These are phyloP conservation scores for Linhomoeus sp. DNA, from an alignment of 2,888 invertebrate genomes.

Conservation along the genomic window DNA sequence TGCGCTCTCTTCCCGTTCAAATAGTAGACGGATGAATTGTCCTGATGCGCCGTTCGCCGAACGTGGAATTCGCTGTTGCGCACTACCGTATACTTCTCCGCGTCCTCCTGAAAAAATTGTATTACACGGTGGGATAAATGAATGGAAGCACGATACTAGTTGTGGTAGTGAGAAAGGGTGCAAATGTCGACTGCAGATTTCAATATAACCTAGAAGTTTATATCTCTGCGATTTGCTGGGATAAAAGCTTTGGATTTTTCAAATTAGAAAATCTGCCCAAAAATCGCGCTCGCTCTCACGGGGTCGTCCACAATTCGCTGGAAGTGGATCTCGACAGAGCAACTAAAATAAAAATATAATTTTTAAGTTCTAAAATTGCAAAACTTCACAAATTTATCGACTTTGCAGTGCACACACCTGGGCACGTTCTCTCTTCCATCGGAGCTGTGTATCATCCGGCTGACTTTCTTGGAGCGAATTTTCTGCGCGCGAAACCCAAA, in stretches of 20 bases:
- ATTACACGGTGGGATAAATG: too few species aligned
- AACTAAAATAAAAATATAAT: constrained; percentile 37
- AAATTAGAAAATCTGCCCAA: too few species aligned
- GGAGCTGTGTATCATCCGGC: constrained; percentile 63
- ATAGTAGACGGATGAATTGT: constrained; percentile 47
- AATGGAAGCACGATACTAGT: too few species aligned
- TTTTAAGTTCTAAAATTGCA: too few species aligned
- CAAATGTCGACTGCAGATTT: too few species aligned
- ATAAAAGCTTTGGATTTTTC: constrained; percentile 19
- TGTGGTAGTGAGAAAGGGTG: too few species aligned
- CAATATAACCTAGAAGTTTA: too few species aligned
- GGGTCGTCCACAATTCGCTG: constrained; percentile 34
- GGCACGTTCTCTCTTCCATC: constrained; percentile 49
- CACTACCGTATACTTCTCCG: constrained; percentile 43
- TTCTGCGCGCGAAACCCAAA: constrained; percentile 89
- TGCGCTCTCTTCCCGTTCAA: constrained; percentile 40
- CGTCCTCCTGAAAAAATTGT: not conserved
- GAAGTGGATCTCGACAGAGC: constrained; percentile 75
- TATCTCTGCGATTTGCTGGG: constrained; percentile 76
- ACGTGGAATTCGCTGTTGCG: constrained; percentile 60
- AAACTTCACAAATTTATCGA: too few species aligned
- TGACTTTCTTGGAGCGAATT: constrained; percentile 79
- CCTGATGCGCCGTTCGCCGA: constrained; percentile 57
- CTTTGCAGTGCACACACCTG: too few species aligned
- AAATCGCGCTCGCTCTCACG: too few species aligned